A percentile compares a stretch with the other conserved stretches of the same genome.
These are phyloP conservation scores for Calliphora vomitoria DNA, from an alignment of 2,888 invertebrate species.

Conservation along the genomic window DNA sequence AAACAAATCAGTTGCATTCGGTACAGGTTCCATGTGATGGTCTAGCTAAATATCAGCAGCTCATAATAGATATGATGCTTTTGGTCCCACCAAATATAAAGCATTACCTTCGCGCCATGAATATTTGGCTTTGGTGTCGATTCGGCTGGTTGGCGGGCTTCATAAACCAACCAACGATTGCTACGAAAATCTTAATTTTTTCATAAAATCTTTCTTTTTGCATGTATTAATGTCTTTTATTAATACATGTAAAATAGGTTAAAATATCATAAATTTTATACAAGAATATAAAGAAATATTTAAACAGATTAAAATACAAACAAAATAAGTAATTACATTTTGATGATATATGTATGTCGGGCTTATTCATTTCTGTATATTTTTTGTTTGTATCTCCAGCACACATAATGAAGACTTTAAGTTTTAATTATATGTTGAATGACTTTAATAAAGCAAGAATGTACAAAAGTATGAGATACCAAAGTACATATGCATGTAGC, in stretches of 20 bases:
- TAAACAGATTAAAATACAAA: too few relatives aligned
- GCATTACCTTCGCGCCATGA: too few relatives aligned
- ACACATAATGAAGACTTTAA: conserved; percentile 50
- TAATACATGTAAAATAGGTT: conserved; percentile 4
- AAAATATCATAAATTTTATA: conserved; percentile 4
- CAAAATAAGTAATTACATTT: neutral
- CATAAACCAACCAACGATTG: too few relatives aligned
- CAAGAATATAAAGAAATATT: neutral
- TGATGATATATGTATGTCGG: too few relatives aligned
- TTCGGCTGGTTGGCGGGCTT: too few relatives aligned
- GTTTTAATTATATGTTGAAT: conserved; percentile 59
- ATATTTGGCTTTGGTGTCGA: too few relatives aligned
- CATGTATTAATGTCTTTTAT: neutral
- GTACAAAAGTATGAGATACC: neutral
- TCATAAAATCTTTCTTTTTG: neutral
- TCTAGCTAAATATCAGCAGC: too few relatives aligned
- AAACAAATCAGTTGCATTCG: too few relatives aligned
- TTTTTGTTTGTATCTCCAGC: neutral
- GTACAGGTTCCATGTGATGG: too few relatives aligned
- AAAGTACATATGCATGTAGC: neutral
- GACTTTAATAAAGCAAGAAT: conserved; percentile 6
- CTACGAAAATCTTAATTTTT: neutral
- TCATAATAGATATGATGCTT: too few relatives aligned
- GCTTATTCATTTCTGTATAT: too few relatives aligned
- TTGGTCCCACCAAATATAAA: too few relatives aligned